Conservation (phyloP, 1,140 invertebrate species). For the Camponotus vicinus region DNA sequence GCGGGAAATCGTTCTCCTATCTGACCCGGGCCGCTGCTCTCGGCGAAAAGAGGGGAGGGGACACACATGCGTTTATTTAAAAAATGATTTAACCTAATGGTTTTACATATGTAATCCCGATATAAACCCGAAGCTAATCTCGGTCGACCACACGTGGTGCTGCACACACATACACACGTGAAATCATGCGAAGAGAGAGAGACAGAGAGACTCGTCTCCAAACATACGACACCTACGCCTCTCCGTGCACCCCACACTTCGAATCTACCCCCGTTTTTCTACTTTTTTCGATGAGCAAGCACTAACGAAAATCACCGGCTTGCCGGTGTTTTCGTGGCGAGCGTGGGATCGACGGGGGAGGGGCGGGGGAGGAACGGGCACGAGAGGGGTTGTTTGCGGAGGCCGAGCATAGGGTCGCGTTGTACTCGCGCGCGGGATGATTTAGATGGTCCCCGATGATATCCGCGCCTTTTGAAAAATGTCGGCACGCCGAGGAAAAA, state of each 20-base stretch:
- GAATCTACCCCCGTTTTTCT: constrained; percentile 54
- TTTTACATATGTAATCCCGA: constrained; percentile 86
- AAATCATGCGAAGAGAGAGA: not conserved
- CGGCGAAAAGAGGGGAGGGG: constrained; percentile 58
- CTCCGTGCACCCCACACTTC: constrained; percentile 55
- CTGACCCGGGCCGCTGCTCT: constrained; percentile 66
- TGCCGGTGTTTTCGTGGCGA: constrained; percentile 42
- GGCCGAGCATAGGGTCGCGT: constrained; percentile 72
- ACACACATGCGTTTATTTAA: constrained; percentile 81
- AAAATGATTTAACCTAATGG: constrained; percentile 87
- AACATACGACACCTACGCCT: constrained; percentile 54
- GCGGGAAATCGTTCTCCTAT: constrained; percentile 69
- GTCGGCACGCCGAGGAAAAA: constrained; percentile 68
- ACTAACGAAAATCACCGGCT: constrained; percentile 79
- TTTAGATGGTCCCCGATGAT: constrained; percentile 76
- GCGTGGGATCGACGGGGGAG: constrained; percentile 6
- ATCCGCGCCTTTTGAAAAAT: constrained; percentile 76
- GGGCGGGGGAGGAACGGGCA: too few species aligned
- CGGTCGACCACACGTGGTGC: constrained; percentile 83
- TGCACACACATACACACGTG: constrained; percentile 62
- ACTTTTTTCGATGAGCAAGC: constrained; percentile 80
- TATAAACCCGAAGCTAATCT: constrained; percentile 86
- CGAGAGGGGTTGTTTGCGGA: constrained; percentile 65
- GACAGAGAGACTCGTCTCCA: constrained; percentile 45
- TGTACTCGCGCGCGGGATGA: constrained; percentile 67